Evolutionary conservation across 2,797 vertebrate genomes (phyloP), one percentile per base, ranked within the genome.

Genomic region (Schizothorax lantsangensis): DNA sequence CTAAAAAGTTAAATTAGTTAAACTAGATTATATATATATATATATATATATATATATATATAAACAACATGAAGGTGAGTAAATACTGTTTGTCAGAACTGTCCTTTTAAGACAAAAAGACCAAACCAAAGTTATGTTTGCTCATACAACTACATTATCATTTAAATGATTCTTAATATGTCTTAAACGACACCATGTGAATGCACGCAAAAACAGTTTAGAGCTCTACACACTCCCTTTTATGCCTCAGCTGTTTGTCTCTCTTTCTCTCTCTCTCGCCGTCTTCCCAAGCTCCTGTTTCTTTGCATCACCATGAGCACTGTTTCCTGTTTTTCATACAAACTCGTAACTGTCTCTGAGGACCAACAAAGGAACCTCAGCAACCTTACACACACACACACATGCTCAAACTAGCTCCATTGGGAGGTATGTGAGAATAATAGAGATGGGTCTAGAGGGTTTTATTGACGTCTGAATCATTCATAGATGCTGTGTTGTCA

Each of bases 311-410:
- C 86, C 72, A 86, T 88, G 85, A 85, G 74, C 78, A 79, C 88
- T 84, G 87, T 88, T 92, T 92, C 92, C 92, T 92, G 92, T 92
- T 92, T 86, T 92, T 92, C 86, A 79, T 85, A 77, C 69, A 74
- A 88, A 83, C 84, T 84, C 82, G 33, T 78, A 84, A 84, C 62
- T 74, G 86, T 90, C 89, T 88, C 89, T 40, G 80, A 89, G 88
- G 88, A 83, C 82, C 88, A 72, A 85, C 84, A 87, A 87, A 91
- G 87, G 85, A 90, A 90, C 89, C 77, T 90, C 81, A 84, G 82
- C 87, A 91, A 89, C 43, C 77, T 36, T 52, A 66, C 72, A 68
- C 73, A 86, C 23, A 64, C 72, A 49, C 40, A 64, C 8, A 45
- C 21, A 59, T 38, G 19, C 57, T 23, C 15, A 78, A 33, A 45